These are phyloP conservation scores for Lutjanus campechanus DNA, from an alignment of 2,797 vertebrate genomes.

Conservation along the genomic window DNA sequence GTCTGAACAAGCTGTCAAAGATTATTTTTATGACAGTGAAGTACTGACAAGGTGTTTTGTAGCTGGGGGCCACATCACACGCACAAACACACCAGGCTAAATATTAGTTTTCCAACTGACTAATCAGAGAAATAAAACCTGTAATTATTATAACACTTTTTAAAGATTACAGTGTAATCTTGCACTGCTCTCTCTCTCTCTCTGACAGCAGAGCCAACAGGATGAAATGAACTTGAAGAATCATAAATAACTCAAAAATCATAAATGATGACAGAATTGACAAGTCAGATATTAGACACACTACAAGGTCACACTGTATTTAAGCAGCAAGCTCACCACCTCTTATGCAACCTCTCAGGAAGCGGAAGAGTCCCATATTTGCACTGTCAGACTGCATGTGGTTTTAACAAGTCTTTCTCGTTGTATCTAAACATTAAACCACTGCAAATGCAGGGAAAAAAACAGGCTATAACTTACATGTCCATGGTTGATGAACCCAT, in stretches of 20 bases:
- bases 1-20: neutral
- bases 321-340: neutral
- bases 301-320: neutral
- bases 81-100: neutral
- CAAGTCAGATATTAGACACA: slow-evolving; percentile 11
- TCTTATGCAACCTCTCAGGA: slow-evolving; percentile 1
- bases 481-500: slow-evolving; percentile 94
- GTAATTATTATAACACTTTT: neutral
- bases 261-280: slow-evolving; percentile 5
- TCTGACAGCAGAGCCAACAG: slow-evolving; percentile 19
- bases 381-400: slow-evolving; percentile 29
- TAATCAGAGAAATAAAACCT: neutral
- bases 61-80: neutral
- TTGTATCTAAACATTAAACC: neutral
- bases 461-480: slow-evolving; percentile 86
- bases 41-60: neutral
- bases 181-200: neutral
- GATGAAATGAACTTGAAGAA: slow-evolving; percentile 18
- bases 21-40: slow-evolving; percentile 2
- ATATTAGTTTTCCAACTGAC: neutral
- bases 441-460: neutral
- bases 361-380: slow-evolving; percentile 6
- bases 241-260: slow-evolving; percentile 15
- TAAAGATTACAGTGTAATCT: neutral
- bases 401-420: slow-evolving; percentile 1